Evolutionary conservation across 2,797 vertebrate genomes (phyloP), one percentile per base, ranked within the genome.

Genomic region (Champsocephalus esox): DNA sequence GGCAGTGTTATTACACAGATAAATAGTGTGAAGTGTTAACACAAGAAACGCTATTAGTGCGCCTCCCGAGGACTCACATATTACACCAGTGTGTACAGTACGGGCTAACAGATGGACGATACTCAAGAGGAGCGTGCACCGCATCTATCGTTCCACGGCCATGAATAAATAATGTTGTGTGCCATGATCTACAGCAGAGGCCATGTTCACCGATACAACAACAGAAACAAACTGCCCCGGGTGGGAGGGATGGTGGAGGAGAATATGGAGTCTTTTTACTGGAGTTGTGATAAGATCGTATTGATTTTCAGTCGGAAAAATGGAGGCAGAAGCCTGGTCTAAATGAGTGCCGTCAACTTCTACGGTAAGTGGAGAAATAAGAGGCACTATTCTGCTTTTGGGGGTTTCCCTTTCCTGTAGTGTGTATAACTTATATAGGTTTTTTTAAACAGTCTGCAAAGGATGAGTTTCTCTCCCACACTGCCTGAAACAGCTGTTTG

Each of bases 111-210:
- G 91, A 92, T 92, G 90, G 92, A 91, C 84, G 86, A 86, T 77
- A 81, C 89, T 88, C 86, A 78, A 71, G 87, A 88, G 88, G 77
- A 83, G 80, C 74, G 71, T 21, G 66, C 61, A 67, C 81, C 78
- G 57, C 79, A 82, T 89, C 85, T 75, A 81, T 82, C 68, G 28
- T 81, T 82, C 73, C 50, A 38, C 0, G 0, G 48, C 64, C 80
- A 93, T 94, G 78, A 93, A 93, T 94, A 88, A 93, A 86, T 93
- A 83, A 93, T 90, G 81, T 16, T 8, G 54, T 61, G 84, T 71
- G 75, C 76, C 49, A 59, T 86, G 83, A 92, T 80, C 86, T 77
- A 77, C 73, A 66, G 79, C 83, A 81, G 81, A 90, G 79, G 81
- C 75, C 75, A 19, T 86, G 86, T 85, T 87, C 71, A 73, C 75